Evolutionary conservation across 2,888 invertebrate species (phyloP), one percentile per base, ranked within the genome.

Genomic region (Agrotis exclamationis): DNA sequence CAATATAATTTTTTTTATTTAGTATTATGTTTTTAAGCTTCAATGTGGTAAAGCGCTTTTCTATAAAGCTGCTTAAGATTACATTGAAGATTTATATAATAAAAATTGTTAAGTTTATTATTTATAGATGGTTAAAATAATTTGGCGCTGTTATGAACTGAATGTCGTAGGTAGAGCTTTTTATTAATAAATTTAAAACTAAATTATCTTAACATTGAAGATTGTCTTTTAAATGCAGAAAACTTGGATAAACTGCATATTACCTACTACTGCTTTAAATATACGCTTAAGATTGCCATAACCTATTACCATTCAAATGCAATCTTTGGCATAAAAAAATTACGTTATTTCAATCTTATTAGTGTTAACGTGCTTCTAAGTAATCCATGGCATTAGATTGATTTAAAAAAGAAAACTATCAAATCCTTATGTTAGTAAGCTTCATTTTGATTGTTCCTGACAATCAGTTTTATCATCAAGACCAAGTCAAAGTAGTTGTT

Each of bases 11-110:
- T 3, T 45, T 44, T 62, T 44, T 74, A 22, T 1, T 18, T 1
- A 0, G 6, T 39, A 39, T 16, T 2, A 44, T 16, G 33, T 22
- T 33, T 63, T 74, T 33, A 50, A 74, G 13, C 44, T 33, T 63
- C 16, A 44, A 5, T 39, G 20, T 54, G n/a, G 39, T 9, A 13
- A 1, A 50, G 13, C 1, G 7, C 24, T 51, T 47, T 24, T 20
- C 16, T 18, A 20, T 20, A 0, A 63, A 56, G 9, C 3, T 22
- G 16, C 9, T 48, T 0, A 56, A n/a, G 24, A 59, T 39, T 45
- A 45, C 11, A 18, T 18, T n/a, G 4, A 53, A 14, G 3, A 44
- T 13, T 11, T 14, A n/a, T 48, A 24, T n/a, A 2, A 39, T 18
- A 64, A 47, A 22, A 3, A 45, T 9, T 14, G 22, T 18, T 6